Evolutionary conservation across 2,113 vertebrate genomes (phyloP).

Genomic region (Upupa epops): DNA sequence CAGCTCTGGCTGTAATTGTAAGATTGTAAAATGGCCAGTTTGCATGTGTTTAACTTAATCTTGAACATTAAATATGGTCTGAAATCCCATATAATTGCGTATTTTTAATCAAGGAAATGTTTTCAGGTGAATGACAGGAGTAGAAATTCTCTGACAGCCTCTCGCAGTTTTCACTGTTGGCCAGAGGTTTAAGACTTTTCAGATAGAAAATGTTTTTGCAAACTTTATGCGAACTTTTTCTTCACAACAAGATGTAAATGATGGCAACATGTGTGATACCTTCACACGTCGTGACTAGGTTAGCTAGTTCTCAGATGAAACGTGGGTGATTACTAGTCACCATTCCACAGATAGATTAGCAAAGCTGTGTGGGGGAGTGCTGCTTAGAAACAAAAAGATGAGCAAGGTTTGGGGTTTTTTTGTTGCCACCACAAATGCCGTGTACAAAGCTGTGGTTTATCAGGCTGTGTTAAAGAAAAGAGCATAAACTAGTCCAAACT

Average conservation of each 20-base stretch:
- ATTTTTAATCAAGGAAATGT: neutral
- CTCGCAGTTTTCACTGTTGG: neutral
- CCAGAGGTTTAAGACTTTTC: neutral
- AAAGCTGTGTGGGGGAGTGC: neutral
- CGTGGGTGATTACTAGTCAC: neutral
- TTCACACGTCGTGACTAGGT: neutral
- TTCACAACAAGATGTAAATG: neutral
- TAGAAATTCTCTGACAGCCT: neutral
- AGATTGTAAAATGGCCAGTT: neutral
- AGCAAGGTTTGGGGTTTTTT: neutral
- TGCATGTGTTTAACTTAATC: neutral
- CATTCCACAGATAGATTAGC: neutral
- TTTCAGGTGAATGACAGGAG: neutral
- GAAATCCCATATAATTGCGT: neutral
- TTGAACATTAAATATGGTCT: neutral
- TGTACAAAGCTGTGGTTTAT: neutral
- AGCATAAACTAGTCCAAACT: neutral
- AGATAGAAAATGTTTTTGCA: neutral
- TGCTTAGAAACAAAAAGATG: neutral
- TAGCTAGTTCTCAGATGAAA: neutral
- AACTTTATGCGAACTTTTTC: neutral
- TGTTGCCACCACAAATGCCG: neutral
- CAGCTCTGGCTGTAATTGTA: neutral
- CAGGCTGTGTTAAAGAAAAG: neutral
- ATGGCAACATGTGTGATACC: neutral